Base-by-base conservation (phyloP, 2,888 invertebrate species). In the Xanthia togata region DNA sequence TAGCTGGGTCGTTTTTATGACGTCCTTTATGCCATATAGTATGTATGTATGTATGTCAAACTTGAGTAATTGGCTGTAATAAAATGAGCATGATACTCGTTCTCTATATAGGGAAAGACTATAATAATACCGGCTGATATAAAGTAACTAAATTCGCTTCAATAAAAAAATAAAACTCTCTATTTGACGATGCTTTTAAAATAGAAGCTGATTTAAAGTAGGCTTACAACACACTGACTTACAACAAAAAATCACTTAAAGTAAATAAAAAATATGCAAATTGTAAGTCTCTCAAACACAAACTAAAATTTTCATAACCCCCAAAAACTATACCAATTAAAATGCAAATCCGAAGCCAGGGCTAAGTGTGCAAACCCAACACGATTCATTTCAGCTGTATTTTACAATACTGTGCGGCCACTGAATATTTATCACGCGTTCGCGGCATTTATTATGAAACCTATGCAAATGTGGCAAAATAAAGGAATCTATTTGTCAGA, bases 391-490 rank as follows among this genome's bases (percentile, higher is more conserved):
- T 84, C 84, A 78, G 83, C 75, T 81, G 78, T 85, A 85, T 81
- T 85, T 85, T 78, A 81, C 84, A 76, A 76, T 79, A 87, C 76
- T 83, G 75, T 83, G 78, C 75, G 68, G 63, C 80, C 82, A 65
- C 87, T 88, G 89, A 88, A 88, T 88, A 88, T 88, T 85, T 88
- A 88, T 88, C 78, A 85, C 74, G 77, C 82, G 87, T 88, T 75
- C 78, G 70, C 73, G 76, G 86, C 84, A 87, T 88, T 87, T 89
- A 88, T 87, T 85, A 88, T 84, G 75, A 85, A 85, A 87, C 89
- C 88, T 87, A 89, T 88, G 88, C 87, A 89, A 89, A 88, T 88
- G 69, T 78, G 80, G 75, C 68, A 73, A 84, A 85, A 85, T 85
- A 87, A 85, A 82, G 88, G 86, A 86, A 88, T 88, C 80, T 85